Evolutionary conservation across 2,797 vertebrate genomes (phyloP).

Genomic region (Miichthys miiuy): DNA sequence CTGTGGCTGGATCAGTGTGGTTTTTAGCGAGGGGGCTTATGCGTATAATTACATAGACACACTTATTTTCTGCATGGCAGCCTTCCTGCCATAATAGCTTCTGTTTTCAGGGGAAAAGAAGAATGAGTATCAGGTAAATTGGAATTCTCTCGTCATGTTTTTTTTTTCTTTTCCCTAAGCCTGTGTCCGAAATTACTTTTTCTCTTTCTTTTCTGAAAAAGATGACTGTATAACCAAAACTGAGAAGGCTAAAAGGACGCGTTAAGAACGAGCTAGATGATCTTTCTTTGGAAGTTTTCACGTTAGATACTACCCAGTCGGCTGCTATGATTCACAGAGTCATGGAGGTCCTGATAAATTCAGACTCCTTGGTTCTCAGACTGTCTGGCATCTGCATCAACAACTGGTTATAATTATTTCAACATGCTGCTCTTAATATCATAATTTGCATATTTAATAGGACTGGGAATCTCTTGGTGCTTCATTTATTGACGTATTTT

Average conservation of each 20-base stretch:
- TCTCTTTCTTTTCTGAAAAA: constrained; percentile 37
- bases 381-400: constrained; percentile 28
- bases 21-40: constrained; percentile 74
- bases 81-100: constrained; percentile 80
- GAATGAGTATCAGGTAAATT: constrained; percentile 81
- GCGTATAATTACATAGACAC: constrained; percentile 84
- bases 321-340: constrained; percentile 5
- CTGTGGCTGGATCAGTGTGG: constrained; percentile 72
- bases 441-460: constrained; percentile 54
- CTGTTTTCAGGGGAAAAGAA: constrained; percentile 78
- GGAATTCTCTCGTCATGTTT: constrained; percentile 77
- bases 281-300: constrained; percentile 17
- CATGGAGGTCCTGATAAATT: constrained; percentile 13
- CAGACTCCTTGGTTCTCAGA: constrained; percentile 2
- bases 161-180: constrained; percentile 46
- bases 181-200: constrained; percentile 64
- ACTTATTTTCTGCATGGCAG: constrained; percentile 86
- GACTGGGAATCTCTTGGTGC: constrained; percentile 21
- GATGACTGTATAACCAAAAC: constrained; percentile 53
- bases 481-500: constrained; percentile 23
- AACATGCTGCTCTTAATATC: constrained; percentile 22
- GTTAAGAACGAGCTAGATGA: constrained; percentile 44
- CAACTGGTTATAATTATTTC: constrained; percentile 25
- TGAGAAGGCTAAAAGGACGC: constrained; percentile 39
- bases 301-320: constrained; percentile 21